Percentiles rank a stretch among this genome's conserved stretches.
phyloP scores from a whole-genome alignment of 2,888 invertebrate species.

The Zele albiditarsus region DNA sequence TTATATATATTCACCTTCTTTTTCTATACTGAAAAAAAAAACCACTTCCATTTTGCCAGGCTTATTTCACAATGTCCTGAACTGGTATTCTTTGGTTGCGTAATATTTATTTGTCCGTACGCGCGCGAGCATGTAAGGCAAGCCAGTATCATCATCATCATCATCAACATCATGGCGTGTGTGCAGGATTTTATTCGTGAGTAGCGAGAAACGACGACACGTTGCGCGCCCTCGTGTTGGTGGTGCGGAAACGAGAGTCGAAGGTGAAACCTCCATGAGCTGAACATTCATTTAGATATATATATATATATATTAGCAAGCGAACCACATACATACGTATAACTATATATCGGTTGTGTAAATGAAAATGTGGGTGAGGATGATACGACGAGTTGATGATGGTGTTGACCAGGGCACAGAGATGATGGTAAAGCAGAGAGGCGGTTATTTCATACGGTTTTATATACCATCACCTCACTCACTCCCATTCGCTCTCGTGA shows the following conservation, averaged over 20 bases:
- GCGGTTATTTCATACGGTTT: constrained; percentile 13
- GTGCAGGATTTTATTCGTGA: constrained; percentile 3
- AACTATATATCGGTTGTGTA: background rate
- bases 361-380: constrained; percentile 29
- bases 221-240: constrained; percentile 29
- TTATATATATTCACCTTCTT: background rate
- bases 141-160: constrained; percentile 43
- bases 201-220: constrained; percentile 6
- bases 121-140: constrained; percentile 22
- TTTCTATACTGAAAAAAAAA: background rate
- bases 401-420: background rate
- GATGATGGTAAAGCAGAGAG: constrained; percentile 27
- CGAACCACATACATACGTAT: constrained; percentile 15
- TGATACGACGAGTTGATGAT: constrained; percentile 15
- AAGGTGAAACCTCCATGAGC: constrained; percentile 37
- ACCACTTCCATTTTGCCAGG: background rate
- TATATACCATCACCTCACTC: background rate
- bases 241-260: constrained; percentile 42
- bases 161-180: constrained; percentile 33
- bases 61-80: constrained; percentile 35
- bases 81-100: constrained; percentile 18
- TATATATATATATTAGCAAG: background rate
- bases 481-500: constrained; percentile 12
- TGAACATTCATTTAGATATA: background rate
- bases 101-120: constrained; percentile 42